phyloP scores from a whole-genome alignment of 2,888 invertebrate genomes.

The Papilio elwesi region DNA sequence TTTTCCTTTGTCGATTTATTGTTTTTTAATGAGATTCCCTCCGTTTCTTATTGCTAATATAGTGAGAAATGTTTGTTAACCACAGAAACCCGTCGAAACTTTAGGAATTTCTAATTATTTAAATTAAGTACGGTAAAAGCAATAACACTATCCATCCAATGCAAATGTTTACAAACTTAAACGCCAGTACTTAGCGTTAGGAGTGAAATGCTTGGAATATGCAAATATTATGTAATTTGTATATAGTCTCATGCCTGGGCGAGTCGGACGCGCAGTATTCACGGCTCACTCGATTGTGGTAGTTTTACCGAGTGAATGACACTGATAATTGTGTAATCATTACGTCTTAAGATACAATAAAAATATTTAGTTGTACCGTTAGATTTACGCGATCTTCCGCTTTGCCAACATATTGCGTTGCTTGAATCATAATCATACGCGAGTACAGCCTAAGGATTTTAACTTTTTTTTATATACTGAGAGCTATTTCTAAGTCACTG shows the following conservation, averaged over 20 bases:
- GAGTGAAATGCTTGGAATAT: no score
- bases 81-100: no score
- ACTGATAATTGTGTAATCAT: slow-evolving; percentile 82
- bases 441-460: slow-evolving; percentile 85
- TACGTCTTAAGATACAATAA: slow-evolving; percentile 79
- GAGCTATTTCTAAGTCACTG: slow-evolving; percentile 84
- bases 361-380: slow-evolving; percentile 83
- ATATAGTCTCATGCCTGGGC: background rate
- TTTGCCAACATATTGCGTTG: slow-evolving; percentile 83
- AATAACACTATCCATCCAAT: no score
- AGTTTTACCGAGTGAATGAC: slow-evolving; percentile 65
- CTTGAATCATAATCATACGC: slow-evolving; percentile 82
- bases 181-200: no score
- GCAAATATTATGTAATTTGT: background rate
- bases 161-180: no score
- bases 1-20: no score
- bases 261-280: slow-evolving; percentile 49
- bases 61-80: no score
- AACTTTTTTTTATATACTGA: slow-evolving; percentile 81
- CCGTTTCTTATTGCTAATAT: no score
- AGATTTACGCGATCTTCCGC: slow-evolving; percentile 83
- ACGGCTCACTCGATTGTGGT: slow-evolving; percentile 63
- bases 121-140: no score
- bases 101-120: no score
- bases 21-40: no score